Base-by-base conservation (phyloP, 1,140 invertebrate species). In the Drosophila repletoides region DNA sequence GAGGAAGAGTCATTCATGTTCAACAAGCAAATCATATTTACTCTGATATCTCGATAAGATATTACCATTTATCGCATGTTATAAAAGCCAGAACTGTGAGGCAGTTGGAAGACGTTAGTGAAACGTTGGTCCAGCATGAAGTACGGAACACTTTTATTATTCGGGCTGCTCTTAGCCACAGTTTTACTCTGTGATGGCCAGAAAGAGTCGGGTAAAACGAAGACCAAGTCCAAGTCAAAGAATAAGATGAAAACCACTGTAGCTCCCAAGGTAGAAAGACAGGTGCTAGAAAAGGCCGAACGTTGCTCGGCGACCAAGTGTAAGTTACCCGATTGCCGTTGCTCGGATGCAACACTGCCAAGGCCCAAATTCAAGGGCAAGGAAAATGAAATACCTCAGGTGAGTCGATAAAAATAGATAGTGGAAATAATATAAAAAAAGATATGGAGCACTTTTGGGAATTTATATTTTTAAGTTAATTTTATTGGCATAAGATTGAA, bases 261-360 rank as follows among this genome's bases (percentile, higher is more conserved):
- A 5, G 15, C 19, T 1, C 19, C 60, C 2, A 7, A 17, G 12
- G 24, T 29, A 29, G 34, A 71, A 22, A 28, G 60, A 19, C 7
- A 10, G 17, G 28, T 38, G 21, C 60, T 86, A 0, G 4, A 61
- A 2, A 46, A 68, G 22, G 88, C 88, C 0, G 72, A 74, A n/a
- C 10, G 34, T 0, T 90, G 88, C 26, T 59, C 41, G 6, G 2
- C 40, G 0, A 36, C 33, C 4, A 86, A 72, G 12, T 93, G 92
- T 69, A 73, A 89, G 24, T 73, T 91, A 1, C 92, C 92, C 9
- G 80, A 91, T 28, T 93, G 92, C 58, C 89, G 90, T 19, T 93
- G 93, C 68, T 90, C 91, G 15, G 80, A 77, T 9, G 88, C 80
- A 0, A 49, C 76, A 0, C 79, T 91, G 58, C 87, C 87, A 14